Evolutionary conservation across 2,797 vertebrate species (phyloP), one percentile per base, ranked within the genome.

Genomic region (Nannoperca obscura): DNA sequence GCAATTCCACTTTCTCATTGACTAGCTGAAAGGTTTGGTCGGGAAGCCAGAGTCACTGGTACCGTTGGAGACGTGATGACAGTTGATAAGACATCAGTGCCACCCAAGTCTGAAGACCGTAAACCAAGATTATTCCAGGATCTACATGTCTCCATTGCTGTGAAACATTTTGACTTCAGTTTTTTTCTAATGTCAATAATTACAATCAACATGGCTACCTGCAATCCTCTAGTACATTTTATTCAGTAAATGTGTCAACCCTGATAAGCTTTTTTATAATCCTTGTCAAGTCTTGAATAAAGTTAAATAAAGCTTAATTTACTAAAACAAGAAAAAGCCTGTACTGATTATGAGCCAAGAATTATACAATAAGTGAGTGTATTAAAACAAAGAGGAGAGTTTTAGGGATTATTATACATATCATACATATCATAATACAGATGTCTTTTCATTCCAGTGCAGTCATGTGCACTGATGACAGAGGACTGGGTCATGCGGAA

Each of bases 401-500:
- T 62, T 44, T 46, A 27, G 64, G 53, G 72, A 60, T 72, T 27
- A 27, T 27, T 27, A 27, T 27, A 27, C 24, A 27, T 27, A 27
- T 27, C 24, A 27, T 27, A 27, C 24, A 27, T 2, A 27, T 27
- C 24, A 52, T 46, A 22, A 22, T 20, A 52, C 34, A 65, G 32
- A 15, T 36, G 22, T 53, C 14, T 62, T 67, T 73, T 78, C 57
- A 68, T 38, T 53, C 61, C 62, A 36, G 50, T 2, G 30, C 68
- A 46, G 54, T 15, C 1, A 3, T 36, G 36, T 50, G 59, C 38
- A 3, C n/a, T 72, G 46, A 71, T 62, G 86, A 63, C 81, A 81
- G 73, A 74, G 77, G 62, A 85, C 50, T 3, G 14, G 79, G 81
- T 88, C 76, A 61, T 69, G 73, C 4, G 30, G 74, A 78, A 76